Conservation (phyloP, 2,113 vertebrate species). For the Raja brachyura region DNA sequence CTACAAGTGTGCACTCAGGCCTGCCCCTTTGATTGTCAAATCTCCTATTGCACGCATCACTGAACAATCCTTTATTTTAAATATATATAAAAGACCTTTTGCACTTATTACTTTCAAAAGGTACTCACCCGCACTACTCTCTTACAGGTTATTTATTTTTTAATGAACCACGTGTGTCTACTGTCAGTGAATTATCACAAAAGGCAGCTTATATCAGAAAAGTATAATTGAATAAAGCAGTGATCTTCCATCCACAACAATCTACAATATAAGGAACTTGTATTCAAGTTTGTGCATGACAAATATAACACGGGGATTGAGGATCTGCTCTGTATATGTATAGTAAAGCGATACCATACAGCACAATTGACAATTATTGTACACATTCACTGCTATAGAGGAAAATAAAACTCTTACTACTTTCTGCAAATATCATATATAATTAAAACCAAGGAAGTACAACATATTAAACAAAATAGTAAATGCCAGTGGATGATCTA, state of each 20-base stretch:
- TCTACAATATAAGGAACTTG: conserved; percentile 40
- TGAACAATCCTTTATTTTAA: conserved; percentile 32
- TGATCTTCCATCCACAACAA: conserved; percentile 23
- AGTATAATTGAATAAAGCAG: conserved; percentile 39
- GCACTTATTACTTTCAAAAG: conserved; percentile 31
- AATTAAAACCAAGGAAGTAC: conserved; percentile 82
- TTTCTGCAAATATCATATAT: conserved; percentile 70
- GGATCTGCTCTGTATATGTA: conserved; percentile 58
- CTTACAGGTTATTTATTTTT: conserved; percentile 45
- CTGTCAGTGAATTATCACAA: conserved; percentile 52
- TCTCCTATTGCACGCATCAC: conserved; percentile 37
- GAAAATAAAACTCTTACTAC: conserved; percentile 61
- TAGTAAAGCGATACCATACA: conserved; percentile 75
- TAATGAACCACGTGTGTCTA: conserved; percentile 50
- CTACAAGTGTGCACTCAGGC: conserved; percentile 35
- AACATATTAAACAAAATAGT: conserved; percentile 90
- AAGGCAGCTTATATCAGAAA: conserved; percentile 53
- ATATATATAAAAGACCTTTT: conserved; percentile 35
- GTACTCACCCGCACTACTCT: conserved; percentile 32
- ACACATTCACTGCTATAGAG: conserved; percentile 82
- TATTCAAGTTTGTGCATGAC: conserved; percentile 63
- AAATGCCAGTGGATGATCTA: conserved; percentile 93
- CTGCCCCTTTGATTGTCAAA: conserved; percentile 36
- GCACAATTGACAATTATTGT: conserved; percentile 77
- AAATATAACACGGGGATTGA: conserved; percentile 59